Percentiles rank a stretch among this genome's conserved stretches.
Evolutionary conservation across 2,888 invertebrate species (phyloP).

Genomic region (Apamea sordens): DNA sequence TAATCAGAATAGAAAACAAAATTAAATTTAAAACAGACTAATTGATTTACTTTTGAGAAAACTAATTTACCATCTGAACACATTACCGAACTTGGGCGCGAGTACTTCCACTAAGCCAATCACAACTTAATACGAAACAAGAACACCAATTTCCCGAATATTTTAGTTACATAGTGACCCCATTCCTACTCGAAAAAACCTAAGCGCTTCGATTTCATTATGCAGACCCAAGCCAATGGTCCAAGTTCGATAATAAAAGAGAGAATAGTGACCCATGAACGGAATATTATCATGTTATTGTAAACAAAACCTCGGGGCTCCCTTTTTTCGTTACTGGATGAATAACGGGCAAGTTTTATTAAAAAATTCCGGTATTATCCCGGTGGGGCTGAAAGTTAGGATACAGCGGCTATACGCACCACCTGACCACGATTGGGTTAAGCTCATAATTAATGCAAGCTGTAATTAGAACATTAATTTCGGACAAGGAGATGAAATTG

Average conservation of each 20-base stretch:
- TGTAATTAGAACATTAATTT: constrained; percentile 42
- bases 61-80: constrained; percentile 28
- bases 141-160: constrained; percentile 45
- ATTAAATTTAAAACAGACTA: constrained; percentile 20
- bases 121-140: constrained; percentile 53
- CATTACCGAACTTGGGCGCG: constrained; percentile 21
- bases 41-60: constrained; percentile 31
- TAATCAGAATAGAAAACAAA: constrained; percentile 19
- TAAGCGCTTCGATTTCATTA: constrained; percentile 62
- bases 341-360: constrained; percentile 67
- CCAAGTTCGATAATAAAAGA: constrained; percentile 65
- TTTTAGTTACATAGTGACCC: constrained; percentile 34
- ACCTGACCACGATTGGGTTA: constrained; percentile 35
- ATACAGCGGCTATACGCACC: constrained; percentile 5
- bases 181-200: constrained; percentile 42
- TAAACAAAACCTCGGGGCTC: constrained; percentile 65
- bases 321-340: constrained; percentile 52
- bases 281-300: constrained; percentile 67
- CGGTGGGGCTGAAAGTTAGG: constrained; percentile 29
- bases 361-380: constrained; percentile 58
- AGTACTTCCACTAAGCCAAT: constrained; percentile 32
- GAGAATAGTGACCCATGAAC: constrained; percentile 63
- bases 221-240: constrained; percentile 59
- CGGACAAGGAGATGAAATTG: constrained; percentile 2
- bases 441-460: constrained; percentile 28